Evolutionary conservation across 2,888 invertebrate genomes (phyloP).

Genomic region (Endotricha flammealis): DNA sequence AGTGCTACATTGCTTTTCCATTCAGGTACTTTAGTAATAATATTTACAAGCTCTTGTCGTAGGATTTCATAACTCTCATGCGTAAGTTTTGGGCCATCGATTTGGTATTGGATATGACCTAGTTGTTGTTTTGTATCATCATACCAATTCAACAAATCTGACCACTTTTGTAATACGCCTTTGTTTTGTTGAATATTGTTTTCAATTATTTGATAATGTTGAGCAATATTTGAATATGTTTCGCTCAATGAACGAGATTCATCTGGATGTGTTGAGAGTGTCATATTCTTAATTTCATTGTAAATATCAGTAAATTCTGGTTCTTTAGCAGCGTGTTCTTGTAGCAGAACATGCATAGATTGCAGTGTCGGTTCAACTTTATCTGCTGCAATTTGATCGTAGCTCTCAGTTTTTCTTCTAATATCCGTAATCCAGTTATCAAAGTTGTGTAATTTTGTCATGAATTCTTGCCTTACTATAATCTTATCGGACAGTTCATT

Average conservation of each 20-base stretch:
- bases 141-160: slow-evolving; percentile 88
- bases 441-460: slow-evolving; percentile 86
- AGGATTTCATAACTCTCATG: slow-evolving; percentile 84
- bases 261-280: slow-evolving; percentile 82
- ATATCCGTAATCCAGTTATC: slow-evolving; percentile 88
- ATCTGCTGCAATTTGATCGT: slow-evolving; percentile 89
- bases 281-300: slow-evolving; percentile 88
- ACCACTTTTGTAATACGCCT: slow-evolving; percentile 87
- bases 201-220: slow-evolving; percentile 87
- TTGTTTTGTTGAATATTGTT: slow-evolving; percentile 86
- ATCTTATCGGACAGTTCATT: slow-evolving; percentile 90
- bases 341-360: slow-evolving; percentile 86
- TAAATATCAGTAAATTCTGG: slow-evolving; percentile 87
- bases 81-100: slow-evolving; percentile 85
- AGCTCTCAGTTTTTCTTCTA: slow-evolving; percentile 83
- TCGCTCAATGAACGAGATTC: slow-evolving; percentile 86
- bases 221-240: slow-evolving; percentile 85
- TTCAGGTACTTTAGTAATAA: slow-evolving; percentile 81
- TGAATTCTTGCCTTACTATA: slow-evolving; percentile 89
- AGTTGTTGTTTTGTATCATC: slow-evolving; percentile 88
- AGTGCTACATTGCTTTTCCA: slow-evolving; percentile 84
- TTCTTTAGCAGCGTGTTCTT: slow-evolving; percentile 91
- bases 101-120: slow-evolving; percentile 87
- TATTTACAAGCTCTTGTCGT: slow-evolving; percentile 82
- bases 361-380: slow-evolving; percentile 88